Evolutionary conservation across 2,797 vertebrate genomes (phyloP), one percentile per base, ranked within the genome.

Genomic region (Anniella stebbinsi): DNA sequence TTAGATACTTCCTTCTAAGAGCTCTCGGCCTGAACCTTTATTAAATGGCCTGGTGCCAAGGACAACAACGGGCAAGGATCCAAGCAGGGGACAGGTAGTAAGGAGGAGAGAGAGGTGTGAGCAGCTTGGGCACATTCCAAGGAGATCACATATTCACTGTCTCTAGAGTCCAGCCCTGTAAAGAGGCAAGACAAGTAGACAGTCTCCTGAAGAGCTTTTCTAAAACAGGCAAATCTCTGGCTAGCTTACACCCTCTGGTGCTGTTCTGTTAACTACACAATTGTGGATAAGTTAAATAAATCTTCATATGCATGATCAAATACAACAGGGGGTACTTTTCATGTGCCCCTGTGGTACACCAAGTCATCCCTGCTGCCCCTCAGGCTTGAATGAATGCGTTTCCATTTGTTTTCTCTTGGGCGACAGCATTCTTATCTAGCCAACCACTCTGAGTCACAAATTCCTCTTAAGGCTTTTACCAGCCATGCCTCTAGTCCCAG

Each of bases 21-120:
- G 72, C 36, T 90, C 86, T 83, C 6, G 69, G 45, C 86, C 57
- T 69, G 80, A 90, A 87, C 45, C 51, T 70, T 90, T 90, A 84
- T 87, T 77, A 84, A 85, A 84, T 87, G 89, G 89, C 86, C 25
- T 13, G 60, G 48, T 69, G 86, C 86, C 89, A 90, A 90, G 51
- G 86, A 82, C 85, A 87, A 87, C 69, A 73, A 66, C 48, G 33
- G 45, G 80, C 80, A 90, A 77, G 48, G 80, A 45, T 87, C 72
- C 60, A 90, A 77, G 86, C 80, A 76, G 86, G 80, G 72, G 80
- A 87, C 80, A 90, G 89, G 86, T 90, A 87, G 36, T 18, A 48
- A 10, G 48, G 72, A 87, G 54, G 80, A 69, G 78, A 70, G 75
- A 80, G 83, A 63, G 38, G 69, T 90, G 48, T 87, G 89, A 86